Evolutionary conservation across 2,888 invertebrate species (phyloP).

Genomic region (Phyllotreta cruciferae): DNA sequence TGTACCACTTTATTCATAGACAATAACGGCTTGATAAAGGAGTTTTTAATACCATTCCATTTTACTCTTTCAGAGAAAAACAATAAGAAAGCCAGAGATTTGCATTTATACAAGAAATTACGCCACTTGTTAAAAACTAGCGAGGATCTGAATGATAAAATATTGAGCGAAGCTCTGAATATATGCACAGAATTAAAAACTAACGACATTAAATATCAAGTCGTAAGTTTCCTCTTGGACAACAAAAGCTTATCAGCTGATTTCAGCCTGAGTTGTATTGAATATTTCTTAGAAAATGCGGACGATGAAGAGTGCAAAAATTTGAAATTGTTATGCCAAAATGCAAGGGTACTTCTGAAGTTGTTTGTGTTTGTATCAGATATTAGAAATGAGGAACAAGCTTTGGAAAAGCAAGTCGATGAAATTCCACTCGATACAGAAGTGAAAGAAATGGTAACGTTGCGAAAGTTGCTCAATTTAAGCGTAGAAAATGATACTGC

Average conservation of each 20-base stretch:
- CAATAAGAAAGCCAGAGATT: constrained; percentile 85
- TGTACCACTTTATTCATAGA: constrained; percentile 83
- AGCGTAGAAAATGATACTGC: constrained; percentile 56
- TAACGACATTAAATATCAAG: constrained; percentile 73
- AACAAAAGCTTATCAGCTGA: constrained; percentile 71
- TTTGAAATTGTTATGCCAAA: constrained; percentile 51
- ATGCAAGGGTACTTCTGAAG: constrained; percentile 50
- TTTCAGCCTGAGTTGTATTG: constrained; percentile 64
- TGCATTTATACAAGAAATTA: constrained; percentile 82
- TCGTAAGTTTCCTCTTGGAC: constrained; percentile 72
- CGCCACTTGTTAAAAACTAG: constrained; percentile 69
- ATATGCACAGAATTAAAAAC: constrained; percentile 73
- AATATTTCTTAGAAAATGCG: constrained; percentile 58
- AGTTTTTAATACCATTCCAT: constrained; percentile 88
- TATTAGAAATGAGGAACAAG: constrained; percentile 39
- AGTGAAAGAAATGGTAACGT: constrained; percentile 67
- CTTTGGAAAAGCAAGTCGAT: constrained; percentile 48
- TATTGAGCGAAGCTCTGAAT: constrained; percentile 64
- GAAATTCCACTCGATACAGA: constrained; percentile 55
- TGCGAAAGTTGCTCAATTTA: constrained; percentile 70
- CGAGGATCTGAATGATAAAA: constrained; percentile 62
- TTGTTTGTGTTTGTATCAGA: constrained; percentile 49
- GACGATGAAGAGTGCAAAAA: constrained; percentile 45
- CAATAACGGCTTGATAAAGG: constrained; percentile 81
- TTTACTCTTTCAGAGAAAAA: constrained; percentile 87